Conservation (phyloP, 1,140 invertebrate genomes). For the Radopholus similis region DNA sequence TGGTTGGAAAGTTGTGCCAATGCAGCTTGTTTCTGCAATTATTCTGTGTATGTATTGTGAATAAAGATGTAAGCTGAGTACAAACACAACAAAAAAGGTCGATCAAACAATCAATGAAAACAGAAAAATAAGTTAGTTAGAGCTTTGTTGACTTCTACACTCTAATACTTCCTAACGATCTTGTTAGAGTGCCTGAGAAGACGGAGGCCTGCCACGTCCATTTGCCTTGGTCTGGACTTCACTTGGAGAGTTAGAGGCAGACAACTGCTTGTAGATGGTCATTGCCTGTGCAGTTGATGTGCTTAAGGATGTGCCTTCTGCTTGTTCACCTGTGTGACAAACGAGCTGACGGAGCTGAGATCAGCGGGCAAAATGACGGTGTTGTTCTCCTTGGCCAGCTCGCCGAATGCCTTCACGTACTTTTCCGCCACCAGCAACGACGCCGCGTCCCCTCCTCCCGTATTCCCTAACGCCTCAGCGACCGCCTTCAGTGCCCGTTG, state of each 20-base stretch:
- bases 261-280: constrained; percentile 43
- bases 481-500: constrained; percentile 64
- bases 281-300: constrained; percentile 35
- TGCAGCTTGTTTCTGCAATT: too few species aligned
- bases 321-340: constrained; percentile 13
- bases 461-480: constrained; percentile 7
- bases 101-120: too few species aligned
- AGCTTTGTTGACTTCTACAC: too few species aligned
- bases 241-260: constrained; percentile 8
- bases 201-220: constrained; percentile 4
- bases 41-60: too few species aligned
- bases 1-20: too few species aligned
- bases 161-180: too few species aligned
- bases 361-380: constrained; percentile 82
- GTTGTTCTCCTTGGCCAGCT: constrained; percentile 82
- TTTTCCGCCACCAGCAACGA: constrained; percentile 37
- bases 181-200: too few species aligned
- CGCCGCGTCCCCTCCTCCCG: constrained; percentile 65
- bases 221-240: neutral
- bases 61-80: too few species aligned
- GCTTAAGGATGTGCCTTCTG: neutral
- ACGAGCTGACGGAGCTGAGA: constrained; percentile 6
- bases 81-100: too few species aligned
- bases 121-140: too few species aligned
- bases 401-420: constrained; percentile 40